Base-by-base conservation (phyloP, 2,888 invertebrate species). In the Byasa hedistus region DNA sequence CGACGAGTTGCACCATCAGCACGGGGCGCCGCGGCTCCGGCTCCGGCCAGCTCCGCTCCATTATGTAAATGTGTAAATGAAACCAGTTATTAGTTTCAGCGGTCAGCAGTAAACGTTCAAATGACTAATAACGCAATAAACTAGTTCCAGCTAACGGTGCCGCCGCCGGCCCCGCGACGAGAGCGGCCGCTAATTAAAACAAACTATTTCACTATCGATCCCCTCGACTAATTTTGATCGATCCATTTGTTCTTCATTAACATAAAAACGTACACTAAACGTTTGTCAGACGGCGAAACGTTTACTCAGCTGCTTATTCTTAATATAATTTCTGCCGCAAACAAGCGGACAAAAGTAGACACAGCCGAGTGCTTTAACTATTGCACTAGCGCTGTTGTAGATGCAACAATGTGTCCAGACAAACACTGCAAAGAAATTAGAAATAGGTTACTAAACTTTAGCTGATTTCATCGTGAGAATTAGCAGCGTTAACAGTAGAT, bases 381-480 rank as follows among this genome's bases (percentile, higher is more conserved):
- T n/a, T n/a, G n/a, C n/a, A n/a, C n/a, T n/a, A 32, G 32, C 32
- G 7, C 32, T 5, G 32, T 0, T 32, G 1, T 32, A 32, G 32
- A 7, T 32, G 32, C 32, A 32, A 32, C 32, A 32, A 32, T 32
- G 10, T 10, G 7, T 32, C 8, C 7, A 32, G 10, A 10, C 32
- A 32, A 32, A 5, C 7, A 32, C 32, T 32, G 32, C 32, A 32
- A 32, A 32, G 4, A 10, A 32, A 32, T 10, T 32, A 32, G 7
- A 10, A 7, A 32, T 10, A 32, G 10, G 8, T 10, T 32, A 10
- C 32, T 32, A 7, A 32, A 7, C 32, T 32, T 32, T 1, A 1
- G 32, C 10, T 5, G 10, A 74, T 72, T 72, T n/a, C n/a, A n/a
- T n/a, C n/a, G n/a, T n/a, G n/a, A 71, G 71, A 72, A 71, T 68